Evolutionary conservation across 2,797 vertebrate species (phyloP), one percentile per base, ranked within the genome.

Genomic region (Protonibea diacanthus): DNA sequence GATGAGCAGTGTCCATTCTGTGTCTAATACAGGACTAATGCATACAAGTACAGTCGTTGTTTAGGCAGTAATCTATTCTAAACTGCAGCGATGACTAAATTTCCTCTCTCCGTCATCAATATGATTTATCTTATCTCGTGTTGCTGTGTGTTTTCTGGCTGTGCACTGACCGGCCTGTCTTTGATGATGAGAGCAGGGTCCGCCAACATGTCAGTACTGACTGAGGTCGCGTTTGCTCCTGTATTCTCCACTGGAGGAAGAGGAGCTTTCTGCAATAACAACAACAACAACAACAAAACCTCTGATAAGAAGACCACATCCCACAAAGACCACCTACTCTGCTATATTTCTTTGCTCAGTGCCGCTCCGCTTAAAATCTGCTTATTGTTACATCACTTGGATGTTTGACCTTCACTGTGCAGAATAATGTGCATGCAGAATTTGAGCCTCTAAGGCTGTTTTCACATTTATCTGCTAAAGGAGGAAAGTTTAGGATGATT

Each of bases 151-250:
- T 40, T 23, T 42, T 68, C 10, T 14, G 40, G 21, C 18, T 48
- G 21, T 25, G 38, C 18, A 90, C 91, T 89, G 33, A 94, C 94
- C 88, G 85, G 70, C 64, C 88, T 86, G 64, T 95, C 94, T 82
- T 95, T 95, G 71, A 96, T 93, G 77, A 95, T 80, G 23, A 89
- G 78, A 25, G 95, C 95, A 3, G 94, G 89, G 84, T 96, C 95
- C 5, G 88, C 69, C 88, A 96, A 81, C 74, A 85, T 74, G 38
- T 96, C 95, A 1, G 81, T n/a, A 11, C 78, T 79, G 23, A 88
- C 85, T 10, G 93, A 75, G 51, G 86, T 71, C 11, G 82, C 7
- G 57, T 86, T 89, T 47, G 81, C 21, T 38, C 72, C 87, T 25
- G 93, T 55, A 2, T 65, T 93, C 75, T 95, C 94, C 21, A 67